phyloP scores from a whole-genome alignment of 2,113 vertebrate genomes.

The Pomatorhinus ruficollis region DNA sequence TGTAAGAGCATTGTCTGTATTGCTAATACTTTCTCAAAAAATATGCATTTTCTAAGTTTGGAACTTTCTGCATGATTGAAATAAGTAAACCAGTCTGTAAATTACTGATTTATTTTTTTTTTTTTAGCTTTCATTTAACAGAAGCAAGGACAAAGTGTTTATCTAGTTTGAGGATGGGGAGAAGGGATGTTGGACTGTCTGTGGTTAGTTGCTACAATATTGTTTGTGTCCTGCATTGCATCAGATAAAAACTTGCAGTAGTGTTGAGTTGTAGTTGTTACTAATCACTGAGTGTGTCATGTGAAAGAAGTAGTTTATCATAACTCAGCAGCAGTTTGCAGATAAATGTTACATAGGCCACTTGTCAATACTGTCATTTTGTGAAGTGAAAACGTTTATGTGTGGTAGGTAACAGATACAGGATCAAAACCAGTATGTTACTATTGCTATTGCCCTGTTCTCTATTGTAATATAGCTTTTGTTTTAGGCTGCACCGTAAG shows the following conservation, averaged over 20 bases:
- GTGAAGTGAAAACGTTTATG: neutral
- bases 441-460: neutral
- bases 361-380: neutral
- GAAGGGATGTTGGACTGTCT: neutral
- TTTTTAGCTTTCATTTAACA: neutral
- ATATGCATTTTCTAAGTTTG: neutral
- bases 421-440: neutral
- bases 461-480: neutral
- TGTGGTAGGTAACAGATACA: neutral
- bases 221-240: neutral
- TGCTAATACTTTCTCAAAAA: neutral
- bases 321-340: neutral
- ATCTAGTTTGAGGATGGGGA: neutral
- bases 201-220: neutral
- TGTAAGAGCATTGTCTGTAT: neutral
- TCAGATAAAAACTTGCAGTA: neutral
- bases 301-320: neutral
- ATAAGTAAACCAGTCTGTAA: neutral
- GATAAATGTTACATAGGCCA: neutral
- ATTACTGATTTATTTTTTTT: neutral
- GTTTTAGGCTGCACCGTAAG: neutral
- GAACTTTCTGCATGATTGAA: neutral
- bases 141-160: neutral
- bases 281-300: neutral
- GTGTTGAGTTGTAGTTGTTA: fast-evolving